Base-by-base conservation (phyloP, 2,113 vertebrate species). In the Forbesichthys agassizii region DNA sequence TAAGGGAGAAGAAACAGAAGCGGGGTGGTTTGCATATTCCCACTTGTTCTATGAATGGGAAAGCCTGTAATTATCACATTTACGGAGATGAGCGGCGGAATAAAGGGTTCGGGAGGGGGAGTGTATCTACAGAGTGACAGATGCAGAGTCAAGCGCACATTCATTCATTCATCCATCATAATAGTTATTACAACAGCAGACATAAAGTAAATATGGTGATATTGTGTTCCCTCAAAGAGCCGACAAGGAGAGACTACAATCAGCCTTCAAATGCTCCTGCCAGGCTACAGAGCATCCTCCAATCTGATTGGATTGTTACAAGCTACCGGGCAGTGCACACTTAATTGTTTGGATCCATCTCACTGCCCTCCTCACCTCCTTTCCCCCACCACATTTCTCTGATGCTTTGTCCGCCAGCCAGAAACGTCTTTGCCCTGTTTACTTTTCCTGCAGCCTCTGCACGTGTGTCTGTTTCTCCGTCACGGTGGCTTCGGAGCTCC, bases 21-120 rank as follows among this genome's bases (percentile, higher is more conserved):
- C 83, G 80, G 54, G 72, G 74, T 53, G 87, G 71, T 88, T 88
- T 90, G 89, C 88, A 79, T 86, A 84, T 90, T 78, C 85, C 77
- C 77, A 75, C 88, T 42, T 85, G 87, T 78, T 85, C 78, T 84
- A 71, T 80, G 81, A 86, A 82, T 75, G 76, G 78, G 62, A 74
- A 77, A 90, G 86, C 74, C 49, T 91, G 83, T 92, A 92, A 93
- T 93, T 93, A 93, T 93, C 93, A 89, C 92, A 92, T 93, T 93
- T 93, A 90, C 88, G 47, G 80, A 81, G 89, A 90, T 90, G 85
- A 91, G 88, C 88, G 86, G 85, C 83, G 78, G 87, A 90, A 89
- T 91, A 91, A 89, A 87, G 77, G 86, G 78, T 81, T 84, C 73
- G 54, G 64, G 81, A 84, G 89, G 80, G 77, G 79, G 77, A 77